phyloP scores from a whole-genome alignment of 2,797 vertebrate genomes.

The Sylvia borin region DNA sequence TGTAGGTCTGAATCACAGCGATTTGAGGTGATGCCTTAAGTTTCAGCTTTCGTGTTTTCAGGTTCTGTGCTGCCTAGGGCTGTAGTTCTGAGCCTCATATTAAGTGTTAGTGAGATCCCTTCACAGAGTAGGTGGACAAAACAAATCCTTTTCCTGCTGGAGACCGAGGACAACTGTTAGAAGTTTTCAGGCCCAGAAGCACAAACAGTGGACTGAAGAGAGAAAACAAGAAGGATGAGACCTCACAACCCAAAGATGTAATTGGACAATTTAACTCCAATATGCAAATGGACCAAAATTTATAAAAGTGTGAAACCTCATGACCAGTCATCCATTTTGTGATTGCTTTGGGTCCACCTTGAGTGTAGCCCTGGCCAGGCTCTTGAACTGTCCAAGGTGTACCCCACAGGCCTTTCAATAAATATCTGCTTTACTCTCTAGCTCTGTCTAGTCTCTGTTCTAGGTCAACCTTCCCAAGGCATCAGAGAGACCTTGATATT shows the following conservation, averaged over 20 bases:
- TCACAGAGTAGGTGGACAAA: not conserved
- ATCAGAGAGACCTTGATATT: not conserved
- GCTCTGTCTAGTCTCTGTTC: not conserved
- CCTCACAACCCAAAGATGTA: not conserved
- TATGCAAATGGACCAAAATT: not conserved
- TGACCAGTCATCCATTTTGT: not conserved
- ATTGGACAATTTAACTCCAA: not conserved
- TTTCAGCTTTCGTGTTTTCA: not conserved
- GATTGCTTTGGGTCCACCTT: not conserved
- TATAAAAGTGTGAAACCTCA: not conserved
- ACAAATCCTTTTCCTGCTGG: not conserved
- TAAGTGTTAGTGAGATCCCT: not conserved
- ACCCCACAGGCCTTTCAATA: not conserved
- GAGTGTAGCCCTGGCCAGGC: not conserved
- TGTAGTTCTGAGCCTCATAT: not conserved
- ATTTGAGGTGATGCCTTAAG: not conserved
- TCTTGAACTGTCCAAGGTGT: not conserved
- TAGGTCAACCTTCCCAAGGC: not conserved
- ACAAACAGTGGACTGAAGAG: not conserved
- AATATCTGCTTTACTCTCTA: not conserved
- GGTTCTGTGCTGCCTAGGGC: not conserved
- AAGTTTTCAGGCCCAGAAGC: not conserved
- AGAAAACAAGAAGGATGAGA: not conserved
- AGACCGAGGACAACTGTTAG: not conserved
- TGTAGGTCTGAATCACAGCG: not conserved